These are phyloP conservation scores for Paraescarpia echinospica DNA, from an alignment of 1,140 invertebrate species.

Conservation along the genomic window DNA sequence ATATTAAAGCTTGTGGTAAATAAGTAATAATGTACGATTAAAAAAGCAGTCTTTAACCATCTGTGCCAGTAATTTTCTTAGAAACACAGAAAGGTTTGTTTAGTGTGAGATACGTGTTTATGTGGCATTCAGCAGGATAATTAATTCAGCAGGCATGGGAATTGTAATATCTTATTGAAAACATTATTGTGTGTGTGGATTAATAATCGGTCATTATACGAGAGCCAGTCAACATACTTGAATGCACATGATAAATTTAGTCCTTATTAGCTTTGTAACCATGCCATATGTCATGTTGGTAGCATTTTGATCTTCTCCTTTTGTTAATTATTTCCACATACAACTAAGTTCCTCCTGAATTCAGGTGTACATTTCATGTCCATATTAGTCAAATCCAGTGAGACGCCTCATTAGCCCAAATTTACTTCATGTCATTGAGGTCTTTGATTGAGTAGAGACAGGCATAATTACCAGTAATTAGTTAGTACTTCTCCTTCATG, in stretches of 20 bases:
- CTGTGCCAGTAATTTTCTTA: background rate
- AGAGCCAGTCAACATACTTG: background rate
- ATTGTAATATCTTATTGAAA: background rate
- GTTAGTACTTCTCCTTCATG: background rate
- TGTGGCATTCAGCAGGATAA: too few relatives aligned
- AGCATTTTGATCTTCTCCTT: background rate
- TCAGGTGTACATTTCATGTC: background rate
- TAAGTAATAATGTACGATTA: background rate
- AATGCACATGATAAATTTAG: background rate
- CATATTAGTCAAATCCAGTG: background rate
- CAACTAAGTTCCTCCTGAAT: background rate
- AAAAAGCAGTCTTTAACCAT: background rate
- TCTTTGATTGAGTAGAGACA: background rate
- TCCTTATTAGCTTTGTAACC: background rate
- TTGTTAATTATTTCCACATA: background rate
- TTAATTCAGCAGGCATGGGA: background rate
- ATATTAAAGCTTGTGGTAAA: background rate
- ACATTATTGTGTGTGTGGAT: background rate
- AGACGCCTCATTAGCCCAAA: background rate
- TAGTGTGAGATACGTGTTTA: background rate
- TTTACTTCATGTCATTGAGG: background rate
- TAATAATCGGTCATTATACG: background rate
- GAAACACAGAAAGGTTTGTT: background rate
- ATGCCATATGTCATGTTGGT: background rate
- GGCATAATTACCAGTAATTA: background rate